Conservation (phyloP, 2,797 vertebrate species). For the Emydoidea blandingii region DNA sequence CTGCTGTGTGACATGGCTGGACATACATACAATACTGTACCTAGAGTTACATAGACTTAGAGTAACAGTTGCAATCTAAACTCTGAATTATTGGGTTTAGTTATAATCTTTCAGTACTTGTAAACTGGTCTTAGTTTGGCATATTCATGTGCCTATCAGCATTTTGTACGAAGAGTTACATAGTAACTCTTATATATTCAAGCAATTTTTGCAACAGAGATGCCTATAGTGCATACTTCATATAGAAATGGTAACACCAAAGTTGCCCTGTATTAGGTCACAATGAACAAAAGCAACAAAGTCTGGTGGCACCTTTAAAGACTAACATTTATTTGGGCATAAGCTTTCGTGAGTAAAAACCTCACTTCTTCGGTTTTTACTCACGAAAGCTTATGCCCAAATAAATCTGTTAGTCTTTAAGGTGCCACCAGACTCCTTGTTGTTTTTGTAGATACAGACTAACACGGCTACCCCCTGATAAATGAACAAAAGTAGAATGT, state of each 20-base stretch:
- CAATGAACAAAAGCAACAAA: constrained; percentile 19
- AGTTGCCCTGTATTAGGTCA: constrained; percentile 36
- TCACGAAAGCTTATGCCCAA: no score
- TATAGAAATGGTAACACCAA: constrained; percentile 13
- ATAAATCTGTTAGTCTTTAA: no score
- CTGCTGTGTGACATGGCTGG: background rate
- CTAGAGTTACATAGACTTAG: background rate
- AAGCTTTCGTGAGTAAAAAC: no score
- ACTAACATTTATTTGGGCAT: no score
- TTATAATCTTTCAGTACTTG: background rate
- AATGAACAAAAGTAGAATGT: constrained; percentile 56
- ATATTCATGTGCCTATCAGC: constrained; percentile 24
- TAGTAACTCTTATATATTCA: background rate
- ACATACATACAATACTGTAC: background rate
- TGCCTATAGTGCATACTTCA: background rate
- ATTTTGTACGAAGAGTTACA: background rate
- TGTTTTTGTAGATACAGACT: no score
- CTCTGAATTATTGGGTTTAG: constrained; percentile 29
- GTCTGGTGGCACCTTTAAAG: no score
- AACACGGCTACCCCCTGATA: no score
- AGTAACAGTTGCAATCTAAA: constrained; percentile 25
- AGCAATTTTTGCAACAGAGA: constrained; percentile 18
- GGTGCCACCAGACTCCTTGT: no score
- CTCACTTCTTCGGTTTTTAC: no score
- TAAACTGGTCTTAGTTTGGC: constrained; percentile 44